Evolutionary conservation across 2,113 vertebrate species (phyloP).

Genomic region (Actinemys pallida): DNA sequence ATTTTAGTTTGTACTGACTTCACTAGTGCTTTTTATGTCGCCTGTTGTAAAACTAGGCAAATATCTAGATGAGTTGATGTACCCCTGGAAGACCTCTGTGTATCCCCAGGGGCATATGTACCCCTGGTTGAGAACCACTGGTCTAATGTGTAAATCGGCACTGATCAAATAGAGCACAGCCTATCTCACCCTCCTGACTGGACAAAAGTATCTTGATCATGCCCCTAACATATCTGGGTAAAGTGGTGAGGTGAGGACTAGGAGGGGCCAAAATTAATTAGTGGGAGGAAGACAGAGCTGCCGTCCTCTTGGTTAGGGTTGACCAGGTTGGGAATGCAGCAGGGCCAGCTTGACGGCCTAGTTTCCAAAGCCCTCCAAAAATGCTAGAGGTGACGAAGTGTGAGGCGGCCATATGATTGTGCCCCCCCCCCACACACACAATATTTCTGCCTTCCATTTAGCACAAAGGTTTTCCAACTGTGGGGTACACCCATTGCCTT

Average conservation of each 20-base stretch:
- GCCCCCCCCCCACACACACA: too few species aligned
- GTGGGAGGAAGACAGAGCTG: neutral
- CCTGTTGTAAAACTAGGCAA: too few species aligned
- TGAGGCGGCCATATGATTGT: too few species aligned
- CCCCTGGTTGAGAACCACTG: neutral
- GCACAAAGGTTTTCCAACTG: neutral
- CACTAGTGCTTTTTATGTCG: too few species aligned
- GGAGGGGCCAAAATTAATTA: neutral
- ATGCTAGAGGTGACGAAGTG: neutral
- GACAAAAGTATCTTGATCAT: neutral
- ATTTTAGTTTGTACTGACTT: too few species aligned
- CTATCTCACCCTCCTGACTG: neutral
- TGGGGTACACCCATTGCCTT: neutral
- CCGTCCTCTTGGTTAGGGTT: neutral
- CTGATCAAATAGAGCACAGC: neutral
- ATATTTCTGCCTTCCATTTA: neutral
- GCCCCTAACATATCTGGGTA: neutral
- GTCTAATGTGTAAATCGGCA: neutral
- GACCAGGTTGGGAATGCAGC: constrained; percentile 42
- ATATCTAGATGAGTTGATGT: too few species aligned
- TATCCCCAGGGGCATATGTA: too few species aligned
- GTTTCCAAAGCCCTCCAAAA: constrained; percentile 67
- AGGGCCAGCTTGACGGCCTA: constrained; percentile 52
- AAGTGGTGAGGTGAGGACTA: neutral
- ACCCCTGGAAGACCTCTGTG: too few species aligned